Evolutionary conservation across 2,113 vertebrate species (phyloP).

Genomic region (Prolemur simus): DNA sequence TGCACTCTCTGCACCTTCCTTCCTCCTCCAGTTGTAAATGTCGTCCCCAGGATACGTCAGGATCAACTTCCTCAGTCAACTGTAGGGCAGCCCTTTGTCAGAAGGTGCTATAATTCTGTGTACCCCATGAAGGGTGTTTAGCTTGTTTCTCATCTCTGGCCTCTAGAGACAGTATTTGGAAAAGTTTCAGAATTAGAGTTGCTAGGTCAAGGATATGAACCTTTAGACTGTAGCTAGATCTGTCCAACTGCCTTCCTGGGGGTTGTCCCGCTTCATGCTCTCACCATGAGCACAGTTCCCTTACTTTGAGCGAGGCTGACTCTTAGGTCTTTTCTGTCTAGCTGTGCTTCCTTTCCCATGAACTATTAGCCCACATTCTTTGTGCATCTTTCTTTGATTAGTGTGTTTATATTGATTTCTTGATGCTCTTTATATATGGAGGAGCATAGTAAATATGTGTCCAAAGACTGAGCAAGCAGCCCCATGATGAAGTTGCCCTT

Average conservation of each 20-base stretch:
- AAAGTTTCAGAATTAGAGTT: background rate
- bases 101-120: background rate
- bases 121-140: background rate
- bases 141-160: background rate
- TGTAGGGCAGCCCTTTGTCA: background rate
- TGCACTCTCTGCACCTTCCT: background rate
- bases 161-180: background rate
- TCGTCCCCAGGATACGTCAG: background rate
- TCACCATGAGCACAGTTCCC: background rate
- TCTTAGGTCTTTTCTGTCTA: background rate
- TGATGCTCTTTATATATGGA: slow-evolving; percentile 3
- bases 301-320: background rate
- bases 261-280: background rate
- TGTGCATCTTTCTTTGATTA: background rate
- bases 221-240: background rate
- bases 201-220: background rate
- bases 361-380: background rate
- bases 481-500: background rate
- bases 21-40: background rate
- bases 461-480: background rate
- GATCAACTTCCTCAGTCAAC: background rate
- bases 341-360: background rate
- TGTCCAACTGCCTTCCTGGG: background rate
- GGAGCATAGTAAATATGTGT: background rate
- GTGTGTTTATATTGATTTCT: background rate